Evolutionary conservation across 2,888 invertebrate species (phyloP).

Genomic region (Conomelus anceps): DNA sequence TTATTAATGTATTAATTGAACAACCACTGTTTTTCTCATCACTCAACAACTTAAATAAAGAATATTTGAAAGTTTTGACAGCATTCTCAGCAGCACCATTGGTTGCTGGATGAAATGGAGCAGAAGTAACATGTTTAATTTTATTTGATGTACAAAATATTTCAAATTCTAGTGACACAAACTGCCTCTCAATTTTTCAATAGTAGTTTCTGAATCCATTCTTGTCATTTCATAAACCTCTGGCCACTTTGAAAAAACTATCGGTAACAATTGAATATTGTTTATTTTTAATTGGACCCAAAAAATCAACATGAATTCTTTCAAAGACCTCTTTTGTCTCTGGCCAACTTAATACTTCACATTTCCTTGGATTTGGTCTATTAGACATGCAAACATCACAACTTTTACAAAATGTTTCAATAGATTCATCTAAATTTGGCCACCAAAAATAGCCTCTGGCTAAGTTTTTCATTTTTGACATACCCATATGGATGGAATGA

Average conservation of each 20-base stretch:
- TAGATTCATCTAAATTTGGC: constrained; percentile 1
- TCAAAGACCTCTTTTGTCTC: neutral
- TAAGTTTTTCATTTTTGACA: constrained; percentile 6
- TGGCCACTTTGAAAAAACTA: constrained; percentile 12
- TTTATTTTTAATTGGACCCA: neutral
- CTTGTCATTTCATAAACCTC: constrained; percentile 3
- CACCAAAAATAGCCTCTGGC: constrained; percentile 17
- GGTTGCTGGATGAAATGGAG: neutral
- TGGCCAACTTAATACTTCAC: neutral
- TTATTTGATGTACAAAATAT: neutral
- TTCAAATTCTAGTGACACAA: neutral
- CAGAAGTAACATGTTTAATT: neutral
- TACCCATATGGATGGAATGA: constrained; percentile 3
- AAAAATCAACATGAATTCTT: constrained; percentile 3
- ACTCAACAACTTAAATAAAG: neutral
- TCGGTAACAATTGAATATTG: neutral
- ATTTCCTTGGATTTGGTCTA: neutral
- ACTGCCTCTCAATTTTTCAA: neutral
- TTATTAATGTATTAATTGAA: neutral
- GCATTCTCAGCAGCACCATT: constrained; percentile 6
- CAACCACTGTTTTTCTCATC: neutral
- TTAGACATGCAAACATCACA: neutral
- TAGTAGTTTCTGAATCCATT: neutral
- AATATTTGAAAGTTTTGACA: neutral
- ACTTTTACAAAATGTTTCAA: neutral